phyloP scores from a whole-genome alignment of 2,888 invertebrate genomes.

The Diabrotica balteata region DNA sequence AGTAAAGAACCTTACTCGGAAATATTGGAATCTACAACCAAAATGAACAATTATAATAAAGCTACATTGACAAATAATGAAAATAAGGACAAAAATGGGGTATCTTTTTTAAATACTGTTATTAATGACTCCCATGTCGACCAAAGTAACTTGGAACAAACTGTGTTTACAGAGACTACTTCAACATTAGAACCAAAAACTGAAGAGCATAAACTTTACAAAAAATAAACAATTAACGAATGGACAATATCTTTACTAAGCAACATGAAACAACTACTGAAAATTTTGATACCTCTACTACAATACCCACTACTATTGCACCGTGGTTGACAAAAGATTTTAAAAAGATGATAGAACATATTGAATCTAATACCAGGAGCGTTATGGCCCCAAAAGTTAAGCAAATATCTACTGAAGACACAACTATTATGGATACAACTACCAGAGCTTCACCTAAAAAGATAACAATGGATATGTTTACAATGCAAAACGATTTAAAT shows the following conservation, averaged over 20 bases:
- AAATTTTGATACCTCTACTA: conserved; percentile 7
- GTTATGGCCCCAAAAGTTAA: conserved; percentile 9
- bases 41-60: background rate
- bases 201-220: conserved; percentile 21
- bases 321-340: conserved; percentile 15
- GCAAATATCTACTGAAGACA: background rate
- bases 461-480: background rate
- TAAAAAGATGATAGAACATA: conserved; percentile 26
- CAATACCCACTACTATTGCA: conserved; percentile 7
- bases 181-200: conserved; percentile 25
- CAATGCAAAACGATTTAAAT: too few species aligned
- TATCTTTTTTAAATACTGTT: background rate
- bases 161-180: background rate
- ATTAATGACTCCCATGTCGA: background rate
- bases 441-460: background rate
- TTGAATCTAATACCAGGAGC: conserved; percentile 32
- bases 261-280: conserved; percentile 18
- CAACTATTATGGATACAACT: conserved; percentile 3
- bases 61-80: background rate
- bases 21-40: conserved; percentile 18
- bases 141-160: background rate
- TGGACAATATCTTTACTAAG: conserved; percentile 17
- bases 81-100: background rate
- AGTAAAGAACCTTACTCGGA: conserved; percentile 13
- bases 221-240: conserved; percentile 31